Evolutionary conservation across 1,140 invertebrate genomes (phyloP).

Genomic region (Meloidogyne chitwoodi): DNA sequence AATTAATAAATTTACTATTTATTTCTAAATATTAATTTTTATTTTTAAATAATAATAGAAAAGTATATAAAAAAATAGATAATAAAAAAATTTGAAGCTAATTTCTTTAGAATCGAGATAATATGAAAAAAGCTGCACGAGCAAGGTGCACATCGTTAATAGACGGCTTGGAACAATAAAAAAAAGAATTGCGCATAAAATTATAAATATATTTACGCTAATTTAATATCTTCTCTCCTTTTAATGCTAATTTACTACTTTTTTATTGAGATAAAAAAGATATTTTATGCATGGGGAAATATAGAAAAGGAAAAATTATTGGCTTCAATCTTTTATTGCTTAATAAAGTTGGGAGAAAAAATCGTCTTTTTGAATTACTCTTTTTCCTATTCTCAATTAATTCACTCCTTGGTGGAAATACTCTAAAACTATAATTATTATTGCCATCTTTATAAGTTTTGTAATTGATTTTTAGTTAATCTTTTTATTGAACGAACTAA

Average conservation of each 20-base stretch:
- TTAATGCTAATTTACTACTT: not conserved
- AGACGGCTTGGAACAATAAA: not conserved
- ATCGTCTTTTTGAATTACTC: not conserved
- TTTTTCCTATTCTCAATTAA: not conserved
- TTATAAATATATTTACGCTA: not conserved
- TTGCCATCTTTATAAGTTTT: too few species aligned
- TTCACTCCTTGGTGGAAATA: too few species aligned
- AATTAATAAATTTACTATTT: too few species aligned
- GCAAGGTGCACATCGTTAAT: not conserved
- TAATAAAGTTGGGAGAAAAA: not conserved
- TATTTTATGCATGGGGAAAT: not conserved
- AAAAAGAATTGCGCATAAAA: not conserved
- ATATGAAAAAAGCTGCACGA: not conserved
- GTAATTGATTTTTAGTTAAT: too few species aligned
- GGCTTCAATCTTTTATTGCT: not conserved
- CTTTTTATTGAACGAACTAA: too few species aligned
- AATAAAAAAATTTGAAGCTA: not conserved
- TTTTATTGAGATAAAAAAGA: not conserved
- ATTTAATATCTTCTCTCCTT: not conserved
- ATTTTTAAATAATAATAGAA: not conserved
- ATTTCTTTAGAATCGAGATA: not conserved
- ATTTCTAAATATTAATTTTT: too few species aligned
- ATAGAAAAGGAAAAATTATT: not conserved
- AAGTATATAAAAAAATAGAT: not conserved
- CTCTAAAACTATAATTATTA: too few species aligned